These are phyloP conservation scores for Tenthredo distinguenda DNA, from an alignment of 2,888 invertebrate genomes.

Conservation along the genomic window DNA sequence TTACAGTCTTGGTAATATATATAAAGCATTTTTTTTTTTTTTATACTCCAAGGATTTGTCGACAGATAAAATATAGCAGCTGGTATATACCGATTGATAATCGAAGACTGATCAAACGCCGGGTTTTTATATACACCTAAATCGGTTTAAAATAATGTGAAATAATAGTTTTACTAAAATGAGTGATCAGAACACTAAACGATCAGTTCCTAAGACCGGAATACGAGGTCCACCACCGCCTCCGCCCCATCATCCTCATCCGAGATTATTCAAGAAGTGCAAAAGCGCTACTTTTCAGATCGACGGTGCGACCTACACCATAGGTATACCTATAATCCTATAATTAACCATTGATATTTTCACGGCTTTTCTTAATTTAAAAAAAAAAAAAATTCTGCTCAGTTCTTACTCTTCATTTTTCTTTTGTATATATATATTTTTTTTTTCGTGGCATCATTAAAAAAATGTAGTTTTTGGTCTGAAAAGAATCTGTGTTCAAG, in stretches of 20 bases:
- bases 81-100: too few relatives aligned
- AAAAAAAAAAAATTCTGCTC: too few relatives aligned
- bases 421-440: neutral
- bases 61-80: too few relatives aligned
- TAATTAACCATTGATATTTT: neutral
- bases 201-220: conserved; percentile 50
- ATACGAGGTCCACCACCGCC: conserved; percentile 62
- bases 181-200: conserved; percentile 36
- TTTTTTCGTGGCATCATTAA: too few relatives aligned
- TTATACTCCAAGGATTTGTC: too few relatives aligned
- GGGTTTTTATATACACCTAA: neutral
- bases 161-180: neutral
- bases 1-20: neutral
- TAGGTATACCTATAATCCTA: conserved; percentile 80
- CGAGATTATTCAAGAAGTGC: conserved; percentile 88
- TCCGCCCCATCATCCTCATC: conserved; percentile 65
- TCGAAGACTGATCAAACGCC: too few relatives aligned
- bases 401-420: neutral
- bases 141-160: neutral
- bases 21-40: too few relatives aligned
- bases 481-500: too few relatives aligned
- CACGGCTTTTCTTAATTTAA: neutral
- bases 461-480: too few relatives aligned
- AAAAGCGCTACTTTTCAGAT: conserved; percentile 93
- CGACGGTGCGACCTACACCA: conserved; percentile 92